Conservation (phyloP, 2,113 vertebrate species). For the Ammospiza caudacuta region DNA sequence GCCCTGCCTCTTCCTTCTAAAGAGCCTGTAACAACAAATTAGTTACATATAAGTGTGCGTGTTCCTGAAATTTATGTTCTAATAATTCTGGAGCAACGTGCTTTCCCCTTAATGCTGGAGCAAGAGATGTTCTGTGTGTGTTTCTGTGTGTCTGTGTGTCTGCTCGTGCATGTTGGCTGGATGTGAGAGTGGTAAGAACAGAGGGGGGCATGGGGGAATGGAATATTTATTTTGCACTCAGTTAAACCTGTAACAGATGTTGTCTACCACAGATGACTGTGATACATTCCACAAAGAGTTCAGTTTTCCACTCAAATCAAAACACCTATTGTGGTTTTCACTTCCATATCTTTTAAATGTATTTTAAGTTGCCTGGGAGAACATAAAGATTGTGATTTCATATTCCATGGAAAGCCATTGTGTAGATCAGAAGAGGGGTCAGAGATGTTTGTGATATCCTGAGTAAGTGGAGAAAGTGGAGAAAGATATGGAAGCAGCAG, state of each 20-base stretch:
- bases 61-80: background rate
- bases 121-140: background rate
- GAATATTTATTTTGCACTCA: background rate
- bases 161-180: background rate
- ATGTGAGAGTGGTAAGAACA: background rate
- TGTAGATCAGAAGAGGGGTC: background rate
- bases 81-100: background rate
- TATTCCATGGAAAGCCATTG: background rate
- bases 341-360: background rate
- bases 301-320: background rate
- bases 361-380: background rate
- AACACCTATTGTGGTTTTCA: background rate
- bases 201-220: background rate
- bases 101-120: background rate
- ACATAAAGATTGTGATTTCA: background rate
- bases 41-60: accelerated
- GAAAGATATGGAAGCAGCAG: background rate
- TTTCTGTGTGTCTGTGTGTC: background rate
- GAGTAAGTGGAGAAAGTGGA: background rate
- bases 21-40: background rate
- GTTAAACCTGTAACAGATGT: background rate
- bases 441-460: background rate
- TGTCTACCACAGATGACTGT: background rate
- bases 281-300: background rate
- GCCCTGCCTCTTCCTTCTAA: background rate